phyloP scores from a whole-genome alignment of 2,113 vertebrate genomes.

The Anser cygnoides region DNA sequence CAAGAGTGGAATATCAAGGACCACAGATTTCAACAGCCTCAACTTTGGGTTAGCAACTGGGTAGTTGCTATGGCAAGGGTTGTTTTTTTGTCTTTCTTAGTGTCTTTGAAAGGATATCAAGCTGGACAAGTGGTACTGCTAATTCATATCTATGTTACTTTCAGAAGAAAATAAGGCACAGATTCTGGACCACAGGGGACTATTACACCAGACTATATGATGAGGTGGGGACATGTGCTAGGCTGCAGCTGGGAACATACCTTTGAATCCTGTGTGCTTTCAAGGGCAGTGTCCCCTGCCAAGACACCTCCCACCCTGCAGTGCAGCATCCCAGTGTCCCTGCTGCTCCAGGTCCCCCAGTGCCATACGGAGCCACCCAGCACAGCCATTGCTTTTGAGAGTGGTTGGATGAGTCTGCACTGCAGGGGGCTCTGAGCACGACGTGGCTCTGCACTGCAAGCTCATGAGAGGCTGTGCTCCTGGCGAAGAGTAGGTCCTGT shows the following conservation, averaged over 20 bases:
- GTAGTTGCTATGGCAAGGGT: background rate
- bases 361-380: background rate
- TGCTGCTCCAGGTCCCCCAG: background rate
- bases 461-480: fast-evolving
- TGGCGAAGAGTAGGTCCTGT: background rate
- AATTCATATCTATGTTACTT: background rate
- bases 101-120: background rate
- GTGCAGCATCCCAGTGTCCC: background rate
- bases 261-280: background rate
- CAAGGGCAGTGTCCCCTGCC: background rate
- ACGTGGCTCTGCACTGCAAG: background rate
- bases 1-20: background rate
- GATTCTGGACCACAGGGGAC: background rate
- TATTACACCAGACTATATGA: background rate
- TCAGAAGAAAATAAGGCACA: background rate
- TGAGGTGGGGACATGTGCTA: background rate
- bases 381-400: background rate
- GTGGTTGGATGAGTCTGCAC: background rate
- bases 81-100: background rate
- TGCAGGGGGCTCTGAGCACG: fast-evolving
- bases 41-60: background rate
- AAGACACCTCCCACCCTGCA: background rate
- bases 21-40: background rate
- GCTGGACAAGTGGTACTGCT: background rate
- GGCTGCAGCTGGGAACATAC: background rate